Base-by-base conservation (phyloP, 2,888 invertebrate genomes). In the Ligdia adustata region DNA sequence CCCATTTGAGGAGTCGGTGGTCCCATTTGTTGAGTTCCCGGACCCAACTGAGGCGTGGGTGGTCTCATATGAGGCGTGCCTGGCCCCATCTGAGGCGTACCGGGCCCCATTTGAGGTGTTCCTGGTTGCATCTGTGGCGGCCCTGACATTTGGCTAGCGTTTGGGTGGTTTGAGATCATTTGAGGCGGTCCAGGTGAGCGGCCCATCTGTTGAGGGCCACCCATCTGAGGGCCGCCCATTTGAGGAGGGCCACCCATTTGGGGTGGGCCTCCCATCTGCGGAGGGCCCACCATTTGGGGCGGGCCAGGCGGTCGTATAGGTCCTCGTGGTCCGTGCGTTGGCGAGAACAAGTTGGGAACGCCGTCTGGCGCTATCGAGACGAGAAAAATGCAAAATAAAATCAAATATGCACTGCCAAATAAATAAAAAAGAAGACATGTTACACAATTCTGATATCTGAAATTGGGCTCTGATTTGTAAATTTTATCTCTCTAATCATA, bases 271-370 rank as follows among this genome's bases (percentile, higher is more conserved):
- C 31, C 13, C 27, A 41, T 43, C 26, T 43, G 49, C 3, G 59
- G 52, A 1, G 57, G 49, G 9, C 41, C 52, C 6, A 52, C 46
- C 62, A 66, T 57, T 49, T 56, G 64, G 28, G 79, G 75, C 22
- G 79, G 78, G n/a, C 78, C 86, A 1, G 85, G 75, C 20, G 80
- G 75, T 13, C 89, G 75, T 37, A 82, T 72, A 0, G 80, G 73
- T 4, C 79, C 73, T 37, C 88, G 75, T 33, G 83, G 79, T 55
- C 82, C 84, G 67, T 82, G 89, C 48, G 79, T 59, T 61, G 87
- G 75, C 49, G 90, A 85, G 72, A 88, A 90, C 81, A 90, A 82
- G 77, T 79, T 85, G 69, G 79, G 75, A 68, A 89, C 87, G 82
- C 89, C 82, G 66, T 89, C 89, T 64, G 82, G 84, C 79, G 86